Conservation (phyloP, 2,888 invertebrate species). For the Limnephilus rhombicus region DNA sequence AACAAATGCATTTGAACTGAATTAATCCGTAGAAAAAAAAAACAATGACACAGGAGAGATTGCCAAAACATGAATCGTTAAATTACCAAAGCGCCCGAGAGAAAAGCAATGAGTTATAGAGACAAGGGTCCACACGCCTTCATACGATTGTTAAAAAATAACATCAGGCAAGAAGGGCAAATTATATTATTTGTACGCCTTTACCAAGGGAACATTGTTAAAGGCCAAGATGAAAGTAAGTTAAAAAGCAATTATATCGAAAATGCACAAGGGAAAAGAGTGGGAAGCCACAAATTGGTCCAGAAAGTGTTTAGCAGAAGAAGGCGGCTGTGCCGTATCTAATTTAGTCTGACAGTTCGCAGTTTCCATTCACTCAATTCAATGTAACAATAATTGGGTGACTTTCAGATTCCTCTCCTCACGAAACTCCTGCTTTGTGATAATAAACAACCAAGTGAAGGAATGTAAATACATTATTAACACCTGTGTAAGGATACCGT, state of each 20-base stretch:
- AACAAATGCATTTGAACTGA: not conserved
- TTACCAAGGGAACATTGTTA: not conserved
- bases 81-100: too few species aligned
- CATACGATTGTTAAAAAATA: not conserved
- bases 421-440: not conserved
- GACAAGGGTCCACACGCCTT: not conserved
- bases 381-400: slow-evolving; percentile 16
- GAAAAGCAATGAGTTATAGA: too few species aligned
- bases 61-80: too few species aligned
- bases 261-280: not conserved
- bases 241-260: not conserved
- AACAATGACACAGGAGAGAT: not conserved
- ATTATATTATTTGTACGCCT: not conserved
- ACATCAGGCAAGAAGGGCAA: not conserved
- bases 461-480: not conserved
- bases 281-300: not conserved
- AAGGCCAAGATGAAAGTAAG: not conserved
- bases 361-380: slow-evolving; percentile 17
- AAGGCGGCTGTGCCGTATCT: not conserved
- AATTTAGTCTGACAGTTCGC: not conserved
- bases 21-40: not conserved
- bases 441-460: not conserved
- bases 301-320: not conserved
- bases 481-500: not conserved
- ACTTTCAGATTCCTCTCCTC: slow-evolving; percentile 27